These are phyloP conservation scores for Zaprionus ornatus DNA, from an alignment of 1,140 invertebrate genomes.

Conservation along the genomic window DNA sequence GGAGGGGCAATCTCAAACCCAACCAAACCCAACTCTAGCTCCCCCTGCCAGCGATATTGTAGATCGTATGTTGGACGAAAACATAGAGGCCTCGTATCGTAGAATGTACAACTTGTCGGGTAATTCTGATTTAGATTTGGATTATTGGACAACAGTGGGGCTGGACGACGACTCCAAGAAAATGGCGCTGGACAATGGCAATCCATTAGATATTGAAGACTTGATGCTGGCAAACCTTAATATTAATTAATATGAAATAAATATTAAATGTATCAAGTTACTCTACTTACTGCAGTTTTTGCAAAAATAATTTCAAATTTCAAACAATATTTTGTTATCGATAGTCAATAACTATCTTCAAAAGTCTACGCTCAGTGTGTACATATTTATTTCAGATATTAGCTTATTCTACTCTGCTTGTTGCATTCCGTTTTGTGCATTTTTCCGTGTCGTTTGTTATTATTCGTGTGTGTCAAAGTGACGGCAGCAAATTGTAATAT, in stretches of 20 bases:
- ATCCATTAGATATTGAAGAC: slow-evolving; percentile 44
- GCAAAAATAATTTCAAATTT: neutral
- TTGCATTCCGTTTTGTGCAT: slow-evolving; percentile 49
- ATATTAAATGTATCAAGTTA: neutral
- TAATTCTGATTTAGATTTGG: slow-evolving; percentile 33
- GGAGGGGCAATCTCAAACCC: neutral
- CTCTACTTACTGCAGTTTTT: neutral
- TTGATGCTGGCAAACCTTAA: slow-evolving; percentile 42
- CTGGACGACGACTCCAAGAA: slow-evolving; percentile 78
- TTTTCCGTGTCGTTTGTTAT: slow-evolving; percentile 50
- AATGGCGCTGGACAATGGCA: slow-evolving; percentile 57
- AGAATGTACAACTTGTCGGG: slow-evolving; percentile 65
- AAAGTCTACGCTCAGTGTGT: slow-evolving; percentile 14
- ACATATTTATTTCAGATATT: slow-evolving; percentile 31
- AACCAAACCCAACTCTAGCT: neutral
- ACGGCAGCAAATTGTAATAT: slow-evolving; percentile 22
- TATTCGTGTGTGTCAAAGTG: slow-evolving; percentile 39
- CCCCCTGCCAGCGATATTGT: slow-evolving; percentile 57
- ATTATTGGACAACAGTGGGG: slow-evolving; percentile 48
- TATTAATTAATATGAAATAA: slow-evolving; percentile 13
- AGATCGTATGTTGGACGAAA: slow-evolving; percentile 76
- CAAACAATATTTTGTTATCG: neutral
- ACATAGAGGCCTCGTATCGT: slow-evolving; percentile 73
- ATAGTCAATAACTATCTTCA: neutral
- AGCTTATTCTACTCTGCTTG: slow-evolving; percentile 36